Conservation (phyloP, 2,113 vertebrate species). For the Xenotilapia caudafasciata region DNA sequence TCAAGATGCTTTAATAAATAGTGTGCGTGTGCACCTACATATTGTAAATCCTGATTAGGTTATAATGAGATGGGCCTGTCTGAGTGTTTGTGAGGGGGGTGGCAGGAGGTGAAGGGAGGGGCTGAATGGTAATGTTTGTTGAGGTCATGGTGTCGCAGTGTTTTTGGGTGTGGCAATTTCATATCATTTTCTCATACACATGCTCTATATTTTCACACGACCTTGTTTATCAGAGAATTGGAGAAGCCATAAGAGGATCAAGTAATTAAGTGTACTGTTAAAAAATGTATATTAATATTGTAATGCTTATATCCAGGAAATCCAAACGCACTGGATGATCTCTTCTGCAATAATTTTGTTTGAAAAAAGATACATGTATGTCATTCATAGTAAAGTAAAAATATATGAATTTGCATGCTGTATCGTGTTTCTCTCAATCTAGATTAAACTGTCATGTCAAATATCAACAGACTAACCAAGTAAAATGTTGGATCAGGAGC, state of each 20-base stretch:
- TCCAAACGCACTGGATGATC: background rate
- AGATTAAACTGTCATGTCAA: conserved; percentile 30
- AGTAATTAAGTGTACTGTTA: conserved; percentile 52
- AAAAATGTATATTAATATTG: conserved; percentile 46
- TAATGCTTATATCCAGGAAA: conserved; percentile 30
- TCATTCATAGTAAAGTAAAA: background rate
- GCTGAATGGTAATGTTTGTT: background rate
- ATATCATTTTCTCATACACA: background rate
- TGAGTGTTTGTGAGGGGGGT: background rate
- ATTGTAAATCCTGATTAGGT: background rate
- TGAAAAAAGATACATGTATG: background rate
- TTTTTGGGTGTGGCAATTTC: conserved; percentile 8
- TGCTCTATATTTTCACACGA: background rate
- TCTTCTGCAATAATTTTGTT: background rate
- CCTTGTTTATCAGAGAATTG: conserved; percentile 40
- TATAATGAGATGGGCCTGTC: background rate
- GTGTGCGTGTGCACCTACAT: background rate
- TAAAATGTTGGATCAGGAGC: conserved; percentile 12
- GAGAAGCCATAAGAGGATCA: conserved; percentile 47
- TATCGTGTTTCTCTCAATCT: background rate
- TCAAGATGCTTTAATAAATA: background rate
- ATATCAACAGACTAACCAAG: background rate
- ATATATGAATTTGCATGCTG: background rate
- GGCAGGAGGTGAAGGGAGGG: background rate
- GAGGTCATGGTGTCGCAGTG: background rate